Conservation (phyloP, 2,888 invertebrate genomes). For the Drosophila mayaguana region DNA sequence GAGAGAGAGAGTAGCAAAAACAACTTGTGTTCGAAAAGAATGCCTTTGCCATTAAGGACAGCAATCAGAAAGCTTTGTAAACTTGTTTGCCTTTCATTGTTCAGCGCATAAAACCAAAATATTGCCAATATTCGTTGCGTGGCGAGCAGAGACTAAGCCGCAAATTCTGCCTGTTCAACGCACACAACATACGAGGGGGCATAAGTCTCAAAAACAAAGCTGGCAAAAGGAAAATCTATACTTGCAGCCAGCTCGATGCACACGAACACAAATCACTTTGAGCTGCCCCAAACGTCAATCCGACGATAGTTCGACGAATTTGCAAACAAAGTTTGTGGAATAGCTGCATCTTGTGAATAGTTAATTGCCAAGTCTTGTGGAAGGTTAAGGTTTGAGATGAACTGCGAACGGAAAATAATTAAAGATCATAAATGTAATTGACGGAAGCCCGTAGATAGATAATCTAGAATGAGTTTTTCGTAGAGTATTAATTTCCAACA, state of each 20-base stretch:
- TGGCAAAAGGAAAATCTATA: slow-evolving; percentile 29
- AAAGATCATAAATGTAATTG: not conserved
- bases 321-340: slow-evolving; percentile 35
- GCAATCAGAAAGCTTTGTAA: slow-evolving; percentile 9
- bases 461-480: too few species aligned
- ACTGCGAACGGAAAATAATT: slow-evolving; percentile 7
- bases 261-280: slow-evolving; percentile 40
- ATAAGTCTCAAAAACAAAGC: slow-evolving; percentile 59
- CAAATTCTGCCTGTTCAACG: slow-evolving; percentile 32
- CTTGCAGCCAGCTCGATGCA: slow-evolving; percentile 32
- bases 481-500: not conserved
- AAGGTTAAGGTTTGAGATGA: slow-evolving; percentile 4
- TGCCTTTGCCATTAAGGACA: slow-evolving; percentile 13
- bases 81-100: slow-evolving; percentile 20
- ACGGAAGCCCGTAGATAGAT: not conserved
- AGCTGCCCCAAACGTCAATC: slow-evolving; percentile 16
- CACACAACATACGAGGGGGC: slow-evolving; percentile 39
- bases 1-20: not conserved
- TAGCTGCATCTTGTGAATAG: slow-evolving; percentile 26
- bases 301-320: slow-evolving; percentile 46
- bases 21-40: slow-evolving; percentile 21
- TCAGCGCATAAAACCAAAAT: slow-evolving; percentile 40
- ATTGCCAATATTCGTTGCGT: slow-evolving; percentile 39
- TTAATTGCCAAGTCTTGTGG: slow-evolving; percentile 42
- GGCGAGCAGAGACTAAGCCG: slow-evolving; percentile 41